These are phyloP conservation scores for Girardinichthys multiradiatus DNA, from an alignment of 2,113 vertebrate genomes.

Conservation along the genomic window DNA sequence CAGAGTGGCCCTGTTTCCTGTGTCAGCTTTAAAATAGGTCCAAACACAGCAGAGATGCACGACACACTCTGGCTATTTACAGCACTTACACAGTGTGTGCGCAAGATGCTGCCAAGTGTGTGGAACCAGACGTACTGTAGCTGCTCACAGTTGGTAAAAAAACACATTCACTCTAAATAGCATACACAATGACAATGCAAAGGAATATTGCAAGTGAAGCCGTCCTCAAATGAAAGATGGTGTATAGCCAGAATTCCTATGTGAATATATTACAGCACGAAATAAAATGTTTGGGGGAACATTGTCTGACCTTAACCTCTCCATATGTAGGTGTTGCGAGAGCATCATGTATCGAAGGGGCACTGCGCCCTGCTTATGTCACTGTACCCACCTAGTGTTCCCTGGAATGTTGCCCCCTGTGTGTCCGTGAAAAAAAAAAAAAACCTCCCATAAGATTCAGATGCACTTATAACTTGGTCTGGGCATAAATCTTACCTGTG, in stretches of 20 bases:
- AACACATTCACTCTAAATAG: slow-evolving; percentile 39
- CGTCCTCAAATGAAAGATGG: not conserved
- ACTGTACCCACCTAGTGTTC: slow-evolving; percentile 68
- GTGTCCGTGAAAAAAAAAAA: slow-evolving; percentile 44
- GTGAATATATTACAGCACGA: slow-evolving; percentile 1
- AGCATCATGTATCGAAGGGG: slow-evolving; percentile 33
- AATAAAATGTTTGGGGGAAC: slow-evolving; percentile 16
- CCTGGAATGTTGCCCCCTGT: slow-evolving; percentile 57
- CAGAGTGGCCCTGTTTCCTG: slow-evolving; percentile 84
- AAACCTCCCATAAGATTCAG: slow-evolving; percentile 52
- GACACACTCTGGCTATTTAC: slow-evolving; percentile 81
- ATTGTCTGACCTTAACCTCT: slow-evolving; percentile 62
- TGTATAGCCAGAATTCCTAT: not conserved
- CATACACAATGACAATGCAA: slow-evolving; percentile 13
- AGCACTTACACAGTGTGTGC: slow-evolving; percentile 76
- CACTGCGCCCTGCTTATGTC: slow-evolving; percentile 73
- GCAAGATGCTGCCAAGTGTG: slow-evolving; percentile 72
- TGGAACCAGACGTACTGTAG: slow-evolving; percentile 60
- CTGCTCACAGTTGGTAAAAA: slow-evolving; percentile 37
- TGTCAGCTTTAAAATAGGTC: slow-evolving; percentile 83
- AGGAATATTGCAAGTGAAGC: slow-evolving; percentile 6
- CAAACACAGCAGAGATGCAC: slow-evolving; percentile 82
- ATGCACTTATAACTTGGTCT: slow-evolving; percentile 22
- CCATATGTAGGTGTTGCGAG: slow-evolving; percentile 64
- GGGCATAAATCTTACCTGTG: slow-evolving; percentile 12